Evolutionary conservation across 2,888 invertebrate species (phyloP).

Genomic region (Cerastoderma edule): DNA sequence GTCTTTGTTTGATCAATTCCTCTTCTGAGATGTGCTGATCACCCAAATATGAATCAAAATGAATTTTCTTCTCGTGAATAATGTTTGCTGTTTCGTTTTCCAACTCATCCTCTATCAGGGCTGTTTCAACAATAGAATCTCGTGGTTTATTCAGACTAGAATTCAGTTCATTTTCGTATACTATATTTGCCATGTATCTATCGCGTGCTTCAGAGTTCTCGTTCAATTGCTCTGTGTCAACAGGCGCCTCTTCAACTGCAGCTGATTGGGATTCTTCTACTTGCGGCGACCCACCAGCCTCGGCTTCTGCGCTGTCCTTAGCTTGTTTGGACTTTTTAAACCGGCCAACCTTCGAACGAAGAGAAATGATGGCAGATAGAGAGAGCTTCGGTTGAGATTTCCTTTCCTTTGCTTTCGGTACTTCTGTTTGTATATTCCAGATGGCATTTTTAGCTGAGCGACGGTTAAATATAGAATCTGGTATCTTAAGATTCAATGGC

Average conservation of each 20-base stretch:
- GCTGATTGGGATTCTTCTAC: conserved; percentile 8
- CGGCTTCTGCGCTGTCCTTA: conserved; percentile 22
- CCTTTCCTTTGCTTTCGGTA: conserved; percentile 12
- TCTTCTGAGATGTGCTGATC: conserved; percentile 71
- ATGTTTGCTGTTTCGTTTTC: conserved; percentile 67
- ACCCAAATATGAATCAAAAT: conserved; percentile 65
- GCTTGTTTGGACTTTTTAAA: conserved; percentile 53
- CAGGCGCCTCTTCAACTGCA: background rate
- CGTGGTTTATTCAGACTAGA: conserved; percentile 60
- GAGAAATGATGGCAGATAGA: conserved; percentile 54
- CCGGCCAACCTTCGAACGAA: conserved; percentile 51
- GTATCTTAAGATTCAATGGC: background rate
- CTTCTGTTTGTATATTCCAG: conserved; percentile 14
- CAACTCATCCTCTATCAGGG: conserved; percentile 28
- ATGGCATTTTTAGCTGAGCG: conserved; percentile 20
- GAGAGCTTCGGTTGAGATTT: conserved; percentile 51
- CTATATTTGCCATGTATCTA: conserved; percentile 43
- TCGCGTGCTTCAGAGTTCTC: conserved; percentile 6
- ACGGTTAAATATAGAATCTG: conserved; percentile 12
- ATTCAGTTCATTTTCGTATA: conserved; percentile 75
- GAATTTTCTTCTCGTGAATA: conserved; percentile 64
- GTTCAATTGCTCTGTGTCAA: conserved; percentile 22
- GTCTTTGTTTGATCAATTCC: conserved; percentile 64
- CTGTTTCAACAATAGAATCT: conserved; percentile 8
- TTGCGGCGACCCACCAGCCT: conserved; percentile 24